These are phyloP conservation scores for Chionodraco myersi DNA, from an alignment of 2,113 vertebrate genomes.

Conservation along the genomic window DNA sequence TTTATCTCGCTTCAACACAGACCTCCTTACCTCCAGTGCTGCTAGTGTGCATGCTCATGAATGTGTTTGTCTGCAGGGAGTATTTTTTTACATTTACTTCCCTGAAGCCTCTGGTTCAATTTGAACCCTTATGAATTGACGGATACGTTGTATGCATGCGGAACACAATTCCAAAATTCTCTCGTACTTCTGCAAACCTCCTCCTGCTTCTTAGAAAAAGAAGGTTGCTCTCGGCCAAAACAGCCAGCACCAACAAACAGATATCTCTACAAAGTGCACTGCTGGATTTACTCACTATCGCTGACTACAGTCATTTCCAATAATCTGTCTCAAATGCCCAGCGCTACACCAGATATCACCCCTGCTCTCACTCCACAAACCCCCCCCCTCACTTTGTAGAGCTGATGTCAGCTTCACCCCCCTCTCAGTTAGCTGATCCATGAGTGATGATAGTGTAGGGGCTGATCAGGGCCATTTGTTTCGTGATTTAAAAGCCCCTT, in stretches of 20 bases:
- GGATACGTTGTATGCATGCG: conserved; percentile 26
- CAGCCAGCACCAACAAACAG: conserved; percentile 34
- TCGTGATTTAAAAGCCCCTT: conserved; percentile 75
- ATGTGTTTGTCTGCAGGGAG: not conserved
- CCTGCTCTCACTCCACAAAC: conserved; percentile 17
- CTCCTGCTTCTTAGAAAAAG: conserved; percentile 28
- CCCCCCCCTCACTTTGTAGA: conserved; percentile 17
- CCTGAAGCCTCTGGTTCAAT: conserved; percentile 43
- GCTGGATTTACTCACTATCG: conserved; percentile 69
- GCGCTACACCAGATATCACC: conserved; percentile 50
- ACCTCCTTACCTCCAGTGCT: conserved; percentile 36
- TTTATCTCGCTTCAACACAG: conserved; percentile 72
- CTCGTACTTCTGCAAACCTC: conserved; percentile 12
- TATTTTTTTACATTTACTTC: conserved; percentile 9
- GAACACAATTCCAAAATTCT: conserved; percentile 43
- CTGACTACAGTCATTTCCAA: conserved; percentile 70
- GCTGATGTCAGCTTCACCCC: conserved; percentile 52
- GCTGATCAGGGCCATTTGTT: conserved; percentile 74
- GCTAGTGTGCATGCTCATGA: conserved; percentile 13
- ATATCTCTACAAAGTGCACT: conserved; percentile 65
- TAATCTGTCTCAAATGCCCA: conserved; percentile 75
- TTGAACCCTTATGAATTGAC: conserved; percentile 43
- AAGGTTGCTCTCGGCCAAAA: conserved; percentile 36
- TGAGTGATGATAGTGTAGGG: conserved; percentile 61
- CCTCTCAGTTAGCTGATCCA: conserved; percentile 45